Conservation (phyloP, 2,888 invertebrate species). For the Melinaea marsaeus region DNA sequence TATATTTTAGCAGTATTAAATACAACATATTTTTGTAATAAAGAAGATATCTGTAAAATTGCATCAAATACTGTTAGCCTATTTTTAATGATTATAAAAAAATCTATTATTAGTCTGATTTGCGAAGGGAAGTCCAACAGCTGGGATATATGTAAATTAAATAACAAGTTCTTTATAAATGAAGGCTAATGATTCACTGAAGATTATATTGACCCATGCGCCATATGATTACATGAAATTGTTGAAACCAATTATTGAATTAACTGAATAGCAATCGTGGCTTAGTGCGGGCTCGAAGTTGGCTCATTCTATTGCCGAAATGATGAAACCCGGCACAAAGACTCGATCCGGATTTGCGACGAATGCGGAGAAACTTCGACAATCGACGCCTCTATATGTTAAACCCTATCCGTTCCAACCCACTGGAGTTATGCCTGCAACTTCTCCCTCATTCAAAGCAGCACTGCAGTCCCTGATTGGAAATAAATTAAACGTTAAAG, state of each 20-base stretch:
- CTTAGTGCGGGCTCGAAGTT: slow-evolving; percentile 22
- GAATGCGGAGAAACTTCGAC: slow-evolving; percentile 29
- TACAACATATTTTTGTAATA: too few relatives aligned
- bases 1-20: too few relatives aligned
- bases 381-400: slow-evolving; percentile 30
- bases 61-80: too few relatives aligned
- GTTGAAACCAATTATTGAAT: slow-evolving; percentile 17
- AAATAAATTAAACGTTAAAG: slow-evolving; percentile 35
- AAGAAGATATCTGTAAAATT: too few relatives aligned
- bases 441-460: slow-evolving; percentile 27
- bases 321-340: slow-evolving; percentile 28
- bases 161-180: not conserved
- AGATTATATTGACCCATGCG: not conserved
- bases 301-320: slow-evolving; percentile 25
- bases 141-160: too few relatives aligned
- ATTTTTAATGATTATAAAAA: too few relatives aligned
- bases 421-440: slow-evolving; percentile 26
- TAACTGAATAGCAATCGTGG: slow-evolving; percentile 11
- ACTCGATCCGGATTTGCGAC: slow-evolving; percentile 25
- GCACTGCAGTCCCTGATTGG: slow-evolving; percentile 33
- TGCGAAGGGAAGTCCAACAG: too few relatives aligned
- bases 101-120: too few relatives aligned
- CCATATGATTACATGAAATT: not conserved
- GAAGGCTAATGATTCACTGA: slow-evolving; percentile 5
- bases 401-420: slow-evolving; percentile 30